Evolutionary conservation across 2,113 vertebrate species (phyloP), one percentile per base, ranked within the genome.

Genomic region (Dryoscopus gambensis): DNA sequence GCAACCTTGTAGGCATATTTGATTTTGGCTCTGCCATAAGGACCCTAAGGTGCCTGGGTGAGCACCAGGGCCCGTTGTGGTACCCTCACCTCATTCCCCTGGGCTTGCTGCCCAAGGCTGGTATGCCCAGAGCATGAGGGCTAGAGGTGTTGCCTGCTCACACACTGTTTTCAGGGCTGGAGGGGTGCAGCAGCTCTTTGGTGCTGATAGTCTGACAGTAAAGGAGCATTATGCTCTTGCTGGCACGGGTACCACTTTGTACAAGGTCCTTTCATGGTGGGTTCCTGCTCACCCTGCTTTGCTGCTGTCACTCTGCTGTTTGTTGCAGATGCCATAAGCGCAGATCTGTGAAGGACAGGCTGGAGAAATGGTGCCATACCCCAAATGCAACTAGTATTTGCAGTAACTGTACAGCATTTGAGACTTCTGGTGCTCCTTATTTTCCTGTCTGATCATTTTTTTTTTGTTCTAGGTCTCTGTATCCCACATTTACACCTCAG

Each of bases 401-500:
- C 60, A 42, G 13, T 33, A 49, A 69, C 12, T 57, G 40, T 20
- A 37, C 13, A n/a, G 69, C 24, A 60, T 49, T 60, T 60, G n/a
- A 71, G n/a, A 22, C 40, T 78, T 73, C n/a, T 87, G 60, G 37
- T 14, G 44, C 65, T 82, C 56, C 30, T 74, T 71, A 89, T 82
- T 78, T 82, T 86, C 81, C 76, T 62, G 27, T 49, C 50, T 83
- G 40, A 10, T 13, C 74, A 39, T 79, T 67, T 60, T 74, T 31
- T 63, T 59, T 25, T 37, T 25, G 10, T 47, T 47, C 42, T 46
- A 84, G 55, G 64, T 84, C 49, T 81, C 30, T 74, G 46, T 93
- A 82, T 92, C 89, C 87, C 87, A 97, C 90, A 84, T 97, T 96
- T 90, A 85, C 50, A 57, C 77, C 81, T 96, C 81, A 89, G 95